phyloP scores from a whole-genome alignment of 2,888 invertebrate genomes.

The Apamea monoglypha region DNA sequence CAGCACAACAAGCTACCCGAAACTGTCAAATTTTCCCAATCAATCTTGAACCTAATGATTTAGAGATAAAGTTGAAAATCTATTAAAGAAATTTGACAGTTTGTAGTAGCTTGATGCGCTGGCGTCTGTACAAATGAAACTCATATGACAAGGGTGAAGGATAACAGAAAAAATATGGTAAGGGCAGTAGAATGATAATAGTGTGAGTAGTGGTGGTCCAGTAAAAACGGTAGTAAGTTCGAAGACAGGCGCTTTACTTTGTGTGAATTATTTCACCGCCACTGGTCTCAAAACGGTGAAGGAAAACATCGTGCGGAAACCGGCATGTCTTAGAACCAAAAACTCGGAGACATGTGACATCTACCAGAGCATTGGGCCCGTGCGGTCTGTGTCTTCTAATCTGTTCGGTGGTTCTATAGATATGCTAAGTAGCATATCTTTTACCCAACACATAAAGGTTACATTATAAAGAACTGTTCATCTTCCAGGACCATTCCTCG shows the following conservation, averaged over 20 bases:
- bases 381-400: background rate
- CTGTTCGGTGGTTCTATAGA: background rate
- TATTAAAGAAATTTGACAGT: too few species aligned
- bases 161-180: background rate
- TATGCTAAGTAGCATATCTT: background rate
- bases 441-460: background rate
- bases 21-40: too few species aligned
- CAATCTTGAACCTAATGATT: too few species aligned
- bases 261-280: background rate
- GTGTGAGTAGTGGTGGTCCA: too few species aligned
- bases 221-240: background rate
- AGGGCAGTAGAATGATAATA: background rate
- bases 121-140: background rate
- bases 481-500: constrained; percentile 92
- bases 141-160: background rate
- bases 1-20: too few species aligned
- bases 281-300: background rate
- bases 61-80: too few species aligned
- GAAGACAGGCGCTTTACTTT: background rate
- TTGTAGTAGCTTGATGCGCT: too few species aligned
- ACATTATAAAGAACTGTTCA: background rate
- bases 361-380: background rate
- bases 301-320: background rate
- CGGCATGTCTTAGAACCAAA: background rate
- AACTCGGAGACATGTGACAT: background rate